Evolutionary conservation across 2,888 invertebrate species (phyloP), one percentile per base, ranked within the genome.

Genomic region (Chalcis sispes): DNA sequence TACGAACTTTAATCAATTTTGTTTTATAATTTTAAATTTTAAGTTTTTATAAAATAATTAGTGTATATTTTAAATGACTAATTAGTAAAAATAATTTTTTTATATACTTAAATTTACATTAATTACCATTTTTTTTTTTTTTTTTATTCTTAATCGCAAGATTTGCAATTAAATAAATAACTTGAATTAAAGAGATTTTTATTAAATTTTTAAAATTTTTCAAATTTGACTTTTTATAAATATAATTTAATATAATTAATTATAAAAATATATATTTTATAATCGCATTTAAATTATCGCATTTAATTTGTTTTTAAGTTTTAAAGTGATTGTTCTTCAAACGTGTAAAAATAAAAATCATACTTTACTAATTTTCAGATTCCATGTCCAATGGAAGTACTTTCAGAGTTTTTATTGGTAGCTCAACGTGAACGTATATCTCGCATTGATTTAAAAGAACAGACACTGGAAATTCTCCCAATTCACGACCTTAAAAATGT

Each of bases 391-490:
- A 89, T 94, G 54, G 90, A 91, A 52, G 93, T 93, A 83, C 91
- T 92, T 0, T 90, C 92, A 1, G 95, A 95, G 83, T 96, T 97
- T 84, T 89, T 97, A 66, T 86, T 97, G 13, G 94, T 96, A 1
- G 95, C 96, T 0, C 92, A 95, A 79, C 90, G 95, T 65, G 94
- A 94, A 77, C 92, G 92, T 81, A 95, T 97, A 67, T 92, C 94
- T 0, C 91, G 94, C 4, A 93, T 95, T 61, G 92, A 94, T 85
- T 86, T 95, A 46, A 89, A 90, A 4, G 91, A 92, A 62, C 91
- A 91, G 72, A 88, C 86, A 48, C 86, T 92, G 0, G 93, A 94
- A 62, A 87, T 91, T 18, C 89, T 95, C 52, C 95, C 95, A 0
- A 91, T 96, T 0, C 90, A 91, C 27, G 92, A 92, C 75, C 90